Evolutionary conservation across 2,113 vertebrate genomes (phyloP).

Genomic region (pig (Sus scrofa)): DNA sequence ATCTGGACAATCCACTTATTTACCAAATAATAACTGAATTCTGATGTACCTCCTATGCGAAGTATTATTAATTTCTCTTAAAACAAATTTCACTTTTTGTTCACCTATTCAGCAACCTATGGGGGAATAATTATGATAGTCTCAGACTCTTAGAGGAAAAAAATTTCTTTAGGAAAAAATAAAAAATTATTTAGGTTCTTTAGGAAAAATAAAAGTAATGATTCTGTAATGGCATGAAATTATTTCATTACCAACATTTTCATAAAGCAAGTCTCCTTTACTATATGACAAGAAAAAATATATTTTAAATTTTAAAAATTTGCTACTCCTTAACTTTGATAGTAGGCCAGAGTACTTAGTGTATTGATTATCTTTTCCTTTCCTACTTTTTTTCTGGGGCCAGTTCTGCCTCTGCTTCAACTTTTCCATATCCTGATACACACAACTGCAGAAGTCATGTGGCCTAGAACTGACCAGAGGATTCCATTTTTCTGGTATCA

Average conservation of each 20-base stretch:
- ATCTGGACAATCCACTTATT: background rate
- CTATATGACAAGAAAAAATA: background rate
- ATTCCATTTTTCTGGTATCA: background rate
- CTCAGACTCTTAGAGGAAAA: background rate
- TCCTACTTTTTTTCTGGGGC: background rate
- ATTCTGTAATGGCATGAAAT: background rate
- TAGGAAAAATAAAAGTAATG: background rate
- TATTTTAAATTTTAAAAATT: background rate
- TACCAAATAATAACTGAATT: background rate
- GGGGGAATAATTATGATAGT: constrained; percentile 1
- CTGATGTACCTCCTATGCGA: background rate
- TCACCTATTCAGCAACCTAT: background rate
- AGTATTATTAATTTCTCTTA: background rate
- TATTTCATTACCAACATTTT: background rate
- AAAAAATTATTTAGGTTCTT: too few relatives aligned
- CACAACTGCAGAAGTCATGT: background rate
- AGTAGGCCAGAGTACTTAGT: background rate
- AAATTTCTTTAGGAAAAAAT: too few relatives aligned
- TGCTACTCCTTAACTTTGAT: background rate
- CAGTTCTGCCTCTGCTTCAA: background rate
- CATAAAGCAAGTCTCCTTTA: background rate
- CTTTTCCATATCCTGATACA: background rate
- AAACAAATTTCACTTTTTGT: background rate
- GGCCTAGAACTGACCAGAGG: background rate
- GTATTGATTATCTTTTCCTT: background rate